Base-by-base conservation (phyloP, 2,888 invertebrate species). In the Pammene aurita region DNA sequence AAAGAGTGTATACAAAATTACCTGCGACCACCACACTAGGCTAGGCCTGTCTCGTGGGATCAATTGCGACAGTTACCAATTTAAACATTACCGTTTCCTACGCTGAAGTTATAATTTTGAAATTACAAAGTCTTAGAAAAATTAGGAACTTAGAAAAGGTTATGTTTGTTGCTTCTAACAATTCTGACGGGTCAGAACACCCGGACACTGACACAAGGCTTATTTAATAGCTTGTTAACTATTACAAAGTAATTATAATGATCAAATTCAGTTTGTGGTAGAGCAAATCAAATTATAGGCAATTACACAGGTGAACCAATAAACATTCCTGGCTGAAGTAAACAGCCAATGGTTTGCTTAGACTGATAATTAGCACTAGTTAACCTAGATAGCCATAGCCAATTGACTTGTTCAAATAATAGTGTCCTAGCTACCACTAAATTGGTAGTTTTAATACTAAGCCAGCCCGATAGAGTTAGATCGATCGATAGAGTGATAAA, bases 341-440 rank as follows among this genome's bases (percentile, higher is more conserved):
- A 66, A 65, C 63, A 62, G 55, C 61, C 66, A 67, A 50, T 70
- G 52, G 58, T 54, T 35, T 61, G 38, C 57, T 11, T 34, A 35
- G 35, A 70, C 56, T 61, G 56, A 42, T 71, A 71, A 74, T 74
- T 72, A 72, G 65, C 50, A 60, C 63, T 55, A 61, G 46, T 70
- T 69, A 65, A 57, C 68, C 68, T 60, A 69, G 63, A 67, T 54
- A 72, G 70, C 34, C 13, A 18, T 60, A 58, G 69, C 71, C 82
- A 80, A 81, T 78, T 81, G 82, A 77, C 75, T 74, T 72, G 78
- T 80, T 78, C 79, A 80, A 81, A 75, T 70, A 74, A 75, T 69
- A 74, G 72, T 74, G 66, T 71, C n/a, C 7, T 18, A 16, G 44
- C n/a, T 42, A 57, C 57, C 44, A 18, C 34, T 34, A 14, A 58